Evolutionary conservation across 2,888 invertebrate species (phyloP), one percentile per base, ranked within the genome.

Genomic region (Rhynchonema sp.): DNA sequence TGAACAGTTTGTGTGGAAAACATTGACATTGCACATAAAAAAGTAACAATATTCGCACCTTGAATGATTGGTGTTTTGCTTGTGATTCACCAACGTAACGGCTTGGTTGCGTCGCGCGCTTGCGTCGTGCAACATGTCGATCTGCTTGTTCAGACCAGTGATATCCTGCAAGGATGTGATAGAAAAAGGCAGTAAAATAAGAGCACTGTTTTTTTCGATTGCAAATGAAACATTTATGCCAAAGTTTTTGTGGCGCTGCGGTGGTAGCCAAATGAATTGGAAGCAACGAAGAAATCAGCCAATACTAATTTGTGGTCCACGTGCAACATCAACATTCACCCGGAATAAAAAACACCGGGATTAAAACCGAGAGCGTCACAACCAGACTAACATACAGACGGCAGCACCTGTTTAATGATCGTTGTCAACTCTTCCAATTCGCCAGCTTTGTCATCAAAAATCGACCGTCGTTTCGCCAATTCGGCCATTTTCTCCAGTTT

Each of bases 341-440:
- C n/a, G n/a, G 38, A 38, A 13, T 17, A 38, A 38, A 38, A 38
- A 38, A 17, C 38, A 38, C 38, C 38, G 17, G 17, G 38, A 6
- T 13, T 13, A 38, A 38, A 38, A 38, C 17, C 38, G 17, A 17
- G 38, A 38, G 6, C 6, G 6, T 89, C 29, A 46, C 2, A 88
- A 65, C 87, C 86, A 27, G 17, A 54, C 26, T 9, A 3, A 54
- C 54, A 26, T 27, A 27, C 25, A 54, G 3, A 54, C 2, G n/a
- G n/a, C n/a, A n/a, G n/a, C n/a, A 64, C 65, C 64, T 90, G 88
- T 77, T 94, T 94, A 61, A 98, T 91, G 61, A 94, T 92, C 71
- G 88, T 89, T 1, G 94, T 96, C 61, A 98, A 76, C 74, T 96
- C 92, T 74, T 98, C 92, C 62, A 98, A 92, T 80, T 98, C 96